Evolutionary conservation across 2,113 vertebrate genomes (phyloP), one percentile per base, ranked within the genome.

Genomic region (Colossoma macropomum): DNA sequence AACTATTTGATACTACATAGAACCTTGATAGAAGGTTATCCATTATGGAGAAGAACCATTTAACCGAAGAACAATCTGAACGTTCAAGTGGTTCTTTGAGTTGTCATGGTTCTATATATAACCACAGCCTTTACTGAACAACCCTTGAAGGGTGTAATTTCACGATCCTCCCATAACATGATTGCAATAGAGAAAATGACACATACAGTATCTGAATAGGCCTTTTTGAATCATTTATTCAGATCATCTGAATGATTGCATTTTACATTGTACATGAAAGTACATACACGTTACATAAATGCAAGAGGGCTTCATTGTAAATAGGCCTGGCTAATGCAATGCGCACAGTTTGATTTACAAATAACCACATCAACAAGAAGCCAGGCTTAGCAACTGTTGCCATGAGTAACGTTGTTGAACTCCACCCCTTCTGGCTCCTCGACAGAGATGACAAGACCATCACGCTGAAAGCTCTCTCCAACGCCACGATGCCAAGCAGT

Each of bases 361-460:
- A 80, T 75, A 83, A 76, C 23, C 54, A 77, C 81, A 85, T 79
- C 81, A 80, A 23, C 85, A 80, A 62, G 62, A 71, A 65, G 83
- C 87, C 71, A 92, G 89, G 90, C 92, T 89, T 95, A 92, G 93
- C 92, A 94, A 95, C 94, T 90, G 93, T 94, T 95, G 92, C 93
- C 91, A 93, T 88, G 93, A 88, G 91, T 88, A 92, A 90, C 91
- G 86, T 90, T 85, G 87, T 93, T 92, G 91, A 94, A 91, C 94
- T 90, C 91, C 90, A 93, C 92, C 93, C 89, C 91, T 85, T 88
- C 86, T 89, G 73, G 85, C 93, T 93, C 91, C 93, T 93, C 90
- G 90, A 90, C 88, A 34, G 86, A 87, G 91, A 93, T 90, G 91
- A 94, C 93, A 90, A 92, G 91, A 88, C 93, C 88, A 89, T 90